A percentile compares a stretch with the other conserved stretches of the same genome.
Evolutionary conservation across 2,113 vertebrate genomes (phyloP).

Genomic region (Aepyceros melampus): DNA sequence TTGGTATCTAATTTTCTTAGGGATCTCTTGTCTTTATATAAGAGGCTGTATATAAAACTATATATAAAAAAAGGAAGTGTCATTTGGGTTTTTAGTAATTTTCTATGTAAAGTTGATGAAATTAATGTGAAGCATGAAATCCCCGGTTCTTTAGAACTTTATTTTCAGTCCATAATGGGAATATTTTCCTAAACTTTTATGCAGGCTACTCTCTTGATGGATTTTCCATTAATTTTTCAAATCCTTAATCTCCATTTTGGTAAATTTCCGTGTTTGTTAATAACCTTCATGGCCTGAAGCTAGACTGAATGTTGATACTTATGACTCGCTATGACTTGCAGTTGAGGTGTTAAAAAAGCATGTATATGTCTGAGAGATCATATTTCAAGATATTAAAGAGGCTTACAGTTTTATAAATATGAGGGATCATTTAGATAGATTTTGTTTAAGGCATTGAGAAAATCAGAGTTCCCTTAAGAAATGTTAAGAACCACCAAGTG

Average conservation of each 20-base stretch:
- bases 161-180: background rate
- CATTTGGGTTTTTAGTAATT: background rate
- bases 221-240: background rate
- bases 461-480: background rate
- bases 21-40: background rate
- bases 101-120: background rate
- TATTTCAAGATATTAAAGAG: background rate
- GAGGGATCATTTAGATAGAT: background rate
- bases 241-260: background rate
- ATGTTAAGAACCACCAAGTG: background rate
- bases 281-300: background rate
- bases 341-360: background rate
- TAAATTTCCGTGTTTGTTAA: background rate
- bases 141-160: background rate
- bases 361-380: background rate
- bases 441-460: background rate
- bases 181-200: background rate
- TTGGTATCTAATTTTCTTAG: background rate
- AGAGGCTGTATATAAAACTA: background rate
- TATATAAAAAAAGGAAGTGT: background rate
- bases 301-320: background rate
- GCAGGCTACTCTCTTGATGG: background rate
- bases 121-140: background rate
- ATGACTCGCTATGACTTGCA: background rate
- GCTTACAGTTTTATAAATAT: background rate